phyloP scores from a whole-genome alignment of 2,797 vertebrate genomes.

The Paguma larvata region DNA sequence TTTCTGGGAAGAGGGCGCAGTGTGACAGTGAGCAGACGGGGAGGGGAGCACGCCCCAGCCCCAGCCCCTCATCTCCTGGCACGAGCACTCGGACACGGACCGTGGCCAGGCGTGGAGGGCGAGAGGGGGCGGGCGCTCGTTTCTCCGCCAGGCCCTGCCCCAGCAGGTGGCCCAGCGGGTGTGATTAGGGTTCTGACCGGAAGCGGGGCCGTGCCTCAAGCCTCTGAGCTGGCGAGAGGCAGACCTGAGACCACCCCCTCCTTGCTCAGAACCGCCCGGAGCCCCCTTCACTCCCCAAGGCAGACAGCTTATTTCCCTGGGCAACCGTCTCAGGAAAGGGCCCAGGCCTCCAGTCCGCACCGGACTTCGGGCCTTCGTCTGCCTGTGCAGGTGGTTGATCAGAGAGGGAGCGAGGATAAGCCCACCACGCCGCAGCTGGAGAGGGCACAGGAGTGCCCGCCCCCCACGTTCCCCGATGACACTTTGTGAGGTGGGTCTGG shows the following conservation, averaged over 20 bases:
- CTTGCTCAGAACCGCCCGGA: fast-evolving
- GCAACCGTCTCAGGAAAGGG: fast-evolving
- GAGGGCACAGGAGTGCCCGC: neutral
- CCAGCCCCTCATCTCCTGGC: neutral
- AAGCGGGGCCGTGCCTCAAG: fast-evolving
- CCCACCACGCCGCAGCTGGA: fast-evolving
- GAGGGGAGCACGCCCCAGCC: neutral
- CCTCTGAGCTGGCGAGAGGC: fast-evolving
- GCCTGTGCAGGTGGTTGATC: neutral
- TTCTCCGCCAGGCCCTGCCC: neutral
- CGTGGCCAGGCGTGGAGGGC: fast-evolving
- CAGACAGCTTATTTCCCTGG: neutral
- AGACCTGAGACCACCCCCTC: fast-evolving
- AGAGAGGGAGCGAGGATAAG: too few species aligned
- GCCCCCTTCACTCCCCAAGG: neutral
- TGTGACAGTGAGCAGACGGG: neutral
- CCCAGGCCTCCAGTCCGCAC: neutral
- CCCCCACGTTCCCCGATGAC: neutral
- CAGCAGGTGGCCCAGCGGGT: neutral
- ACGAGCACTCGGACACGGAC: fast-evolving
- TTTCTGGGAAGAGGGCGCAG: slow-evolving; percentile 64
- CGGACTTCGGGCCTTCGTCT: fast-evolving
- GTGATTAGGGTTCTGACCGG: fast-evolving
- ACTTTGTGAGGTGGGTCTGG: fast-evolving
- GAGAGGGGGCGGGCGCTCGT: fast-evolving